These are phyloP conservation scores for Tenebrio molitor DNA, from an alignment of 1,140 invertebrate genomes.

Conservation along the genomic window DNA sequence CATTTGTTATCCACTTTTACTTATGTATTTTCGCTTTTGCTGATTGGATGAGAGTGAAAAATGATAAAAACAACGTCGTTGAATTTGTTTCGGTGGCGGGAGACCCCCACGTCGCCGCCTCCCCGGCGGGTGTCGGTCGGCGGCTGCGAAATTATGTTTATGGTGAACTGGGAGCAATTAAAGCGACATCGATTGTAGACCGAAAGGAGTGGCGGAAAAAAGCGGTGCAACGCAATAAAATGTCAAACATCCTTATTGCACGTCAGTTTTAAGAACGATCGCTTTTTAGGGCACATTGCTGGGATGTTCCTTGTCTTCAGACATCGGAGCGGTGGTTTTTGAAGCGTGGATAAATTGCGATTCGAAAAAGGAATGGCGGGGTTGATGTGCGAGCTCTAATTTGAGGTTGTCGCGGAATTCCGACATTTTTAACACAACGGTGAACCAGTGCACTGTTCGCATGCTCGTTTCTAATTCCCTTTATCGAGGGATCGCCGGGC, in stretches of 20 bases:
- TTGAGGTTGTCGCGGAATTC: constrained; percentile 22
- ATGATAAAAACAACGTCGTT: no score
- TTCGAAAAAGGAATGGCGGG: constrained; percentile 26
- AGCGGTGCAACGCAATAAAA: constrained; percentile 52
- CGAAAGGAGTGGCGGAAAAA: constrained; percentile 49
- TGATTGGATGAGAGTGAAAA: no score
- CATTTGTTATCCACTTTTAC: no score
- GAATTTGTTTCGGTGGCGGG: no score
- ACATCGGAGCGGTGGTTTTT: constrained; percentile 54
- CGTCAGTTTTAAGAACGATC: constrained; percentile 56
- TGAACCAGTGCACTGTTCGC: constrained; percentile 19
- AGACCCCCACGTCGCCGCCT: no score
- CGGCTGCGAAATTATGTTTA: neutral
- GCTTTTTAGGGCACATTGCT: constrained; percentile 58
- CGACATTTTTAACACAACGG: constrained; percentile 17
- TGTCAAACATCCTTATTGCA: constrained; percentile 55
- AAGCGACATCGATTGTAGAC: constrained; percentile 10
- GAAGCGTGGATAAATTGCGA: neutral
- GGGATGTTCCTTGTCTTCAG: constrained; percentile 55
- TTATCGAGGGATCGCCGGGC: constrained; percentile 16
- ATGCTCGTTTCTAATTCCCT: constrained; percentile 39
- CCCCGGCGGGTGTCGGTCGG: no score
- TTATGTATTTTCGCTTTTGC: no score
- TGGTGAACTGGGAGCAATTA: constrained; percentile 5
- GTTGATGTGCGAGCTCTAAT: constrained; percentile 2